phyloP scores from a whole-genome alignment of 2,797 vertebrate genomes.

The Halcyon smyrnensis region DNA sequence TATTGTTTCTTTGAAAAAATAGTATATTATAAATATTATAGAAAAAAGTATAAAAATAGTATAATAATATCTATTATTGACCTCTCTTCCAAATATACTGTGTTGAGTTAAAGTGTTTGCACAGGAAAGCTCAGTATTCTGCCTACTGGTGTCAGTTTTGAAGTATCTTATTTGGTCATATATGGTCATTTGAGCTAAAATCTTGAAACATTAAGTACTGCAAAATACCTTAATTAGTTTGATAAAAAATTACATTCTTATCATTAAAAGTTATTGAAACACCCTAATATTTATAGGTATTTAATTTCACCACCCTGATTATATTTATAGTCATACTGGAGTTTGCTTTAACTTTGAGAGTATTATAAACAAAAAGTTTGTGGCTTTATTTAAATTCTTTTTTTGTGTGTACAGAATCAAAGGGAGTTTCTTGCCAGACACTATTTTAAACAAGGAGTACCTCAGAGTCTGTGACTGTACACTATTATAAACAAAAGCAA shows the following conservation, averaged over 20 bases:
- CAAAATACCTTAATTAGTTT: background rate
- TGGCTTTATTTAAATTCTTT: background rate
- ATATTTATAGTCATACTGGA: background rate
- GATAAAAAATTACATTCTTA: background rate
- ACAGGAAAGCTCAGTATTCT: background rate
- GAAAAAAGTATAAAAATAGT: too few relatives aligned
- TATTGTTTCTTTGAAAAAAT: conserved; percentile 29
- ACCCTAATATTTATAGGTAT: background rate
- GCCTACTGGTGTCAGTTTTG: background rate
- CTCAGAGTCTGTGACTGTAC: background rate
- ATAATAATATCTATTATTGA: background rate
- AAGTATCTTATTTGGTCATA: background rate
- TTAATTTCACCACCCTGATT: background rate
- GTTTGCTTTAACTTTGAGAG: background rate
- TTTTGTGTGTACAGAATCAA: background rate
- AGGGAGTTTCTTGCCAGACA: background rate
- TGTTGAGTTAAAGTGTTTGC: background rate
- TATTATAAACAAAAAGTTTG: background rate
- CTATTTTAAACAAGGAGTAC: background rate
- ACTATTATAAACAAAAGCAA: background rate
- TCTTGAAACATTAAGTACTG: background rate
- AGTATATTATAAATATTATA: too few relatives aligned
- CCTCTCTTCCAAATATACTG: background rate
- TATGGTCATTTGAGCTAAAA: background rate
- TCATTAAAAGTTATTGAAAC: background rate